Base-by-base conservation (phyloP, 2,113 vertebrate genomes). In the Morphnarchus princeps region DNA sequence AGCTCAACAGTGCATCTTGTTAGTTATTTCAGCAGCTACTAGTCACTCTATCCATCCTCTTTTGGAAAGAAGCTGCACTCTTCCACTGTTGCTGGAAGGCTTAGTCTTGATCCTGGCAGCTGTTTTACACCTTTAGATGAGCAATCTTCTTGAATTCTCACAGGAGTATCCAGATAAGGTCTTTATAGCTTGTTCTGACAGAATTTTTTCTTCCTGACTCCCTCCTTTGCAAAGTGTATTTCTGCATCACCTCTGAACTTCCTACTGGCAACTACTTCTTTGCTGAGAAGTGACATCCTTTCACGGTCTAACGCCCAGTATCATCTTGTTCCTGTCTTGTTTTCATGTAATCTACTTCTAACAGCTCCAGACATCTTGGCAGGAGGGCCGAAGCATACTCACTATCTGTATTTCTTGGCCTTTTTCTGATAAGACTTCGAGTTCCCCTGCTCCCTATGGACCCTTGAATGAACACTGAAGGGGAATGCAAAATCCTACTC, bases 281-380 rank as follows among this genome's bases (percentile, higher is more conserved):
- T 86, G 74, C 95, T 93, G 82, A 88, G 67, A 82, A 96, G 90
- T 90, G 94, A 95, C 92, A 95, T 86, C 80, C 63, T 95, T 95
- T 96, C 92, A 93, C 0, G 38, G 80, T 95, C 92, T 87, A 89
- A 90, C 2, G 59, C 90, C 82, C 72, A 59, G 55, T 43, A 50
- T 67, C 88, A 42, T 63, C 88, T 95, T 94, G 89, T 93, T 87
- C 63, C 52, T 95, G 92, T 93, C 95, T 90, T 97, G 95, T 96
- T 96, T 93, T 92, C 69, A 74, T 63, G 62, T 79, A 93, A 93
- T 91, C 91, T 92, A 2, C 62, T 86, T 92, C 63, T 66, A 92
- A 83, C 76, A 87, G 76, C 52, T 93, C 63, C 76, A 93, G 90
- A 94, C 86, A 79, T 74, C 79, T 95, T 87, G 86, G 85, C 90